These are phyloP conservation scores for Hestina assimilis DNA, from an alignment of 1,140 invertebrate genomes.

Conservation along the genomic window DNA sequence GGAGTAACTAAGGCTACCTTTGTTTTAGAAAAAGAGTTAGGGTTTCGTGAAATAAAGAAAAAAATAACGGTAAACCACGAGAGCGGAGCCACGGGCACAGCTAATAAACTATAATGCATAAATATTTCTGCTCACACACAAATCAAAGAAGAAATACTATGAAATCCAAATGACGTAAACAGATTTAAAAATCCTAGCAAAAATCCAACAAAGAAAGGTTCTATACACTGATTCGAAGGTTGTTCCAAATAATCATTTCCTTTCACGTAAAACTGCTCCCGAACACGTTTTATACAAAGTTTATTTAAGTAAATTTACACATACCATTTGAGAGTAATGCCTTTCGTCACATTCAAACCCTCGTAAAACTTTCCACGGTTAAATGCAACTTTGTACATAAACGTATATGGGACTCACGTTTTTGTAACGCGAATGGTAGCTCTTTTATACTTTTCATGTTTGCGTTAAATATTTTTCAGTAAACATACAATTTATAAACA, in stretches of 20 bases:
- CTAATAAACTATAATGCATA: too few relatives aligned
- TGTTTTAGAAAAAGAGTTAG: too few relatives aligned
- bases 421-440: too few relatives aligned
- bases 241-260: background rate
- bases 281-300: conserved; percentile 9
- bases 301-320: conserved; percentile 8
- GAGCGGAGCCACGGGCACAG: too few relatives aligned
- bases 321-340: conserved; percentile 5
- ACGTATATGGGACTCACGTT: background rate
- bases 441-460: too few relatives aligned
- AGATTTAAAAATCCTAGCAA: background rate
- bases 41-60: too few relatives aligned
- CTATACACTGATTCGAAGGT: conserved; percentile 10
- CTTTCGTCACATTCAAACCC: conserved; percentile 3
- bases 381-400: background rate
- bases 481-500: too few relatives aligned
- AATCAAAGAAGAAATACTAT: background rate
- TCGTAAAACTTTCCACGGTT: conserved; percentile 1
- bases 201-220: conserved; percentile 1
- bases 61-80: too few relatives aligned
- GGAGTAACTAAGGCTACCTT: too few relatives aligned
- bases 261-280: conserved; percentile 7
- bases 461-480: too few relatives aligned
- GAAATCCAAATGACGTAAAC: background rate
- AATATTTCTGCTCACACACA: too few relatives aligned